These are phyloP conservation scores for Aphodius granarius DNA, from an alignment of 2,888 invertebrate genomes.

Conservation along the genomic window DNA sequence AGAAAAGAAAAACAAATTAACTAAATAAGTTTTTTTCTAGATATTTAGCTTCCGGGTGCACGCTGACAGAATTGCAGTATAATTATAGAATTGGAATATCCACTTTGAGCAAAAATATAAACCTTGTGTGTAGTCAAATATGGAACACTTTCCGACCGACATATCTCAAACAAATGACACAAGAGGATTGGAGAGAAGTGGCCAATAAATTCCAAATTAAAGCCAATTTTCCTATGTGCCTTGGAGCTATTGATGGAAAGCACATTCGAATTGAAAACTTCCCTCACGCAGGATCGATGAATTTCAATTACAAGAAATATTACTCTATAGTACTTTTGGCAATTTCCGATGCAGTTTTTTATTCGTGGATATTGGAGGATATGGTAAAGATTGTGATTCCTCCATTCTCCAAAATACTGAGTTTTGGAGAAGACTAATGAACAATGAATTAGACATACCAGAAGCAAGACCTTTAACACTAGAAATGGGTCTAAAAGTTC, in stretches of 20 bases:
- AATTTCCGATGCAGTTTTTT: conserved; percentile 4
- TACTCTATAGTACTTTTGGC: conserved; percentile 6
- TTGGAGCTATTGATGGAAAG: conserved; percentile 38
- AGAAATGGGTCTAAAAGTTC: neutral
- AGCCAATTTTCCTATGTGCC: conserved; percentile 24
- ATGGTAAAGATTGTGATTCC: too few relatives aligned
- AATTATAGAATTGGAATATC: conserved; percentile 31
- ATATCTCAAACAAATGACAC: conserved; percentile 1
- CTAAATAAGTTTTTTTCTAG: conserved; percentile 5
- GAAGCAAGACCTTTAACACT: neutral
- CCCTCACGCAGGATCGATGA: conserved; percentile 35
- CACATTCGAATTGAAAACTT: conserved; percentile 38
- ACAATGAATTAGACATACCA: conserved; percentile 14
- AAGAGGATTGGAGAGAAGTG: conserved; percentile 29
- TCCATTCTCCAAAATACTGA: neutral
- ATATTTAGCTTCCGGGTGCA: conserved; percentile 31
- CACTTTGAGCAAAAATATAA: conserved; percentile 30
- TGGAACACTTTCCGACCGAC: neutral
- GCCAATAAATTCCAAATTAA: conserved; percentile 32
- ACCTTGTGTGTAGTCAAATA: conserved; percentile 25
- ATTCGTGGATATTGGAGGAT: too few relatives aligned
- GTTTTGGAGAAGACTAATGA: conserved; percentile 10
- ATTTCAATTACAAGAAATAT: conserved; percentile 37
- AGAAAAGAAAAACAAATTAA: conserved; percentile 12
- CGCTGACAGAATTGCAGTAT: conserved; percentile 29